Conservation (phyloP, 2,888 invertebrate genomes). For the Protodeltote pygarga region DNA sequence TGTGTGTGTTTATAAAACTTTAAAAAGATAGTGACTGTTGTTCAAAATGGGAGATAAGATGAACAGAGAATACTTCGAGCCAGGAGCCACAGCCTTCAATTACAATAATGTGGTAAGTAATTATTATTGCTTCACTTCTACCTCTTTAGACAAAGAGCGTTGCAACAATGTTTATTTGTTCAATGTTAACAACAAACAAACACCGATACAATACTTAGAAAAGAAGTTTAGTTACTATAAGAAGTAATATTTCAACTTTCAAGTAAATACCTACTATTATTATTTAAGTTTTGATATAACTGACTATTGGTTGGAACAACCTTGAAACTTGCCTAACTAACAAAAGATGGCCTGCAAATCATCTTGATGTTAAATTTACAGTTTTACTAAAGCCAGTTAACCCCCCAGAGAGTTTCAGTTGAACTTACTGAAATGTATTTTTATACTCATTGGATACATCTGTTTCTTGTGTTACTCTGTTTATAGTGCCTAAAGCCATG, state of each 20-base stretch:
- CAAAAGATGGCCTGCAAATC: slow-evolving; percentile 36
- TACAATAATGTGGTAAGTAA: slow-evolving; percentile 83
- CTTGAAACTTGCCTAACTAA: slow-evolving; percentile 33
- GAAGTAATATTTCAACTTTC: no score
- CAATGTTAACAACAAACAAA: no score
- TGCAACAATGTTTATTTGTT: neutral
- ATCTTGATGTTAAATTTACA: neutral
- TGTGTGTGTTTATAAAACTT: slow-evolving; percentile 56
- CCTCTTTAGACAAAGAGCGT: slow-evolving; percentile 15
- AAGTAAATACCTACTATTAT: no score
- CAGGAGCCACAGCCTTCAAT: slow-evolving; percentile 79
- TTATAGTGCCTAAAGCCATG: neutral
- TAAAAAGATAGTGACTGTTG: slow-evolving; percentile 56
- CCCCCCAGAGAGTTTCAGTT: slow-evolving; percentile 15
- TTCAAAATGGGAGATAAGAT: slow-evolving; percentile 79
- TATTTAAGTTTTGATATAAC: no score
- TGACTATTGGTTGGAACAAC: slow-evolving; percentile 22
- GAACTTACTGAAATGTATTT: neutral
- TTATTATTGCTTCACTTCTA: slow-evolving; percentile 51
- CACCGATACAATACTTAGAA: no score
- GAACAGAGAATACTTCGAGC: slow-evolving; percentile 77
- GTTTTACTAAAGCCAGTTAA: neutral
- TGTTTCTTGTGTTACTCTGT: neutral
- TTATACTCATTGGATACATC: neutral
- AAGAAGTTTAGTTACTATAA: no score